Percentiles rank a stretch among this genome's conserved stretches.
phyloP scores from a whole-genome alignment of 1,140 invertebrate genomes.

The Heliothis virescens region DNA sequence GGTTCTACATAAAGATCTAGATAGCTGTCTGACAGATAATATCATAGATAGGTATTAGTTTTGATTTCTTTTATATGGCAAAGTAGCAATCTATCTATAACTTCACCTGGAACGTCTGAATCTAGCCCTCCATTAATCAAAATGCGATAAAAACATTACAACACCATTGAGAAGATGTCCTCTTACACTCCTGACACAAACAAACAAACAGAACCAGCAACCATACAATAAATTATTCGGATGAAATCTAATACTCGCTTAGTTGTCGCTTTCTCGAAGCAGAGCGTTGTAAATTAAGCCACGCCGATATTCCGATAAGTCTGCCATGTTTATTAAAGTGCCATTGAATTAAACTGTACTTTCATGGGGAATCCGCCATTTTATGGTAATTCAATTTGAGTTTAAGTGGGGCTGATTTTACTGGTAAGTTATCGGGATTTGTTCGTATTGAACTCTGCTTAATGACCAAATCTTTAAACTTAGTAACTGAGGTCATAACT shows the following conservation, averaged over 20 bases:
- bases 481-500: too few relatives aligned
- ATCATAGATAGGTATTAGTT: too few relatives aligned
- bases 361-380: background rate
- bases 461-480: too few relatives aligned
- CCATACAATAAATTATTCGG: slow-evolving; percentile 40
- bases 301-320: slow-evolving; percentile 10
- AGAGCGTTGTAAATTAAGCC: slow-evolving; percentile 30
- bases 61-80: too few relatives aligned
- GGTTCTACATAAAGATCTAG: too few relatives aligned
- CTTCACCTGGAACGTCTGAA: too few relatives aligned
- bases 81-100: too few relatives aligned
- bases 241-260: slow-evolving; percentile 29
- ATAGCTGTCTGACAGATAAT: too few relatives aligned
- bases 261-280: slow-evolving; percentile 26
- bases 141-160: background rate
- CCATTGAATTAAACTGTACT: slow-evolving; percentile 29
- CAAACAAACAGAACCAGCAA: slow-evolving; percentile 3
- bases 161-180: too few relatives aligned
- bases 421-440: background rate
- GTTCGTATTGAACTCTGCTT: too few relatives aligned
- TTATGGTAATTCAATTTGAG: background rate
- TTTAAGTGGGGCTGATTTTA: background rate
- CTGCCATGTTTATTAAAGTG: slow-evolving; percentile 34
- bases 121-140: too few relatives aligned
- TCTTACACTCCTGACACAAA: background rate